These are phyloP conservation scores for Nemotelus nigrinus DNA, from an alignment of 2,888 invertebrate species.

Conservation along the genomic window DNA sequence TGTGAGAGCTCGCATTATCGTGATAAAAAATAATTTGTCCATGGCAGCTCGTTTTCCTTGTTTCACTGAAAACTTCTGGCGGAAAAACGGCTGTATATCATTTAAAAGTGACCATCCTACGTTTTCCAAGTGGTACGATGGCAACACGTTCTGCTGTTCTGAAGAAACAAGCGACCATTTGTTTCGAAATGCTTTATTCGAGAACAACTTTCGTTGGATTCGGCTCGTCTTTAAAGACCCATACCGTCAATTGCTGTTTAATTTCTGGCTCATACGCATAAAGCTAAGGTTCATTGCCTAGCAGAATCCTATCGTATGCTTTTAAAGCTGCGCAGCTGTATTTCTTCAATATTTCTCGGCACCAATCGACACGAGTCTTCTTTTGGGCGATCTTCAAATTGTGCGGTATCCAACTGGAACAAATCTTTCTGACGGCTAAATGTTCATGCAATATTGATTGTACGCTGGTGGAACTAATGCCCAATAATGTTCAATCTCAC, in stretches of 20 bases:
- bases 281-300: slow-evolving; percentile 53
- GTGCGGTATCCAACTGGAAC: slow-evolving; percentile 40
- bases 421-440: slow-evolving; percentile 44
- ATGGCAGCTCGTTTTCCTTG: not conserved
- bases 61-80: not conserved
- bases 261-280: slow-evolving; percentile 27
- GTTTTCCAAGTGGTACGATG: too few relatives aligned
- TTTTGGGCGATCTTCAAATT: slow-evolving; percentile 51
- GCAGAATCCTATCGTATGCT: slow-evolving; percentile 51
- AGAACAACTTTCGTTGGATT: too few relatives aligned
- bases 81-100: too few relatives aligned
- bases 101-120: too few relatives aligned
- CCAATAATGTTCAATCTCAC: slow-evolving; percentile 28
- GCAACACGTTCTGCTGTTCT: too few relatives aligned
- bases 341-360: slow-evolving; percentile 53
- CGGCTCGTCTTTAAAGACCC: too few relatives aligned
- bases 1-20: too few relatives aligned
- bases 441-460: slow-evolving; percentile 15
- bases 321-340: slow-evolving; percentile 52
- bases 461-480: slow-evolving; percentile 51
- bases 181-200: too few relatives aligned
- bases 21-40: not conserved
- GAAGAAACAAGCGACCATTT: too few relatives aligned
- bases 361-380: slow-evolving; percentile 52
- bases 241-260: too few relatives aligned